phyloP scores from a whole-genome alignment of 1,140 invertebrate species.

The Drosophila saltans region DNA sequence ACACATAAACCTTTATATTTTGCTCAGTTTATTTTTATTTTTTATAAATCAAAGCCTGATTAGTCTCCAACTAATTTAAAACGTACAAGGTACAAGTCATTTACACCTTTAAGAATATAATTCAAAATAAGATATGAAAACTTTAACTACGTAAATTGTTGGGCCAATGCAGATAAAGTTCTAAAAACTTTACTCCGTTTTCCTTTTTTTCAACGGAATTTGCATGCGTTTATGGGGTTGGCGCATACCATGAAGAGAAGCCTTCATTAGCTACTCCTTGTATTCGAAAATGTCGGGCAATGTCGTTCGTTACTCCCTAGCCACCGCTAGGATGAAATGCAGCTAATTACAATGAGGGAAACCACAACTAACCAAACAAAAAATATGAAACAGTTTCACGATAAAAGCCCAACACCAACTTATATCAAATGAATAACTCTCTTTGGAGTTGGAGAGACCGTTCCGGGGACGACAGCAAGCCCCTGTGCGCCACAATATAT shows the following conservation, averaged over 20 bases:
- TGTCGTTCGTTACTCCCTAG: slow-evolving; percentile 77
- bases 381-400: slow-evolving; percentile 46
- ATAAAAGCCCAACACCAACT: slow-evolving; percentile 44
- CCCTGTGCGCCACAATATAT: slow-evolving; percentile 63
- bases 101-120: slow-evolving; percentile 32
- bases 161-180: slow-evolving; percentile 65
- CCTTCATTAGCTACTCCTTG: slow-evolving; percentile 65
- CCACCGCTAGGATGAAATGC: slow-evolving; percentile 66
- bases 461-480: slow-evolving; percentile 46
- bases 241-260: slow-evolving; percentile 26
- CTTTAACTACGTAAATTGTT: slow-evolving; percentile 60
- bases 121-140: slow-evolving; percentile 49
- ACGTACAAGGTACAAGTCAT: too few relatives aligned
- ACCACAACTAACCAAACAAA: slow-evolving; percentile 11
- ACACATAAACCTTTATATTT: too few relatives aligned
- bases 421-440: slow-evolving; percentile 32
- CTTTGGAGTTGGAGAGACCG: slow-evolving; percentile 10
- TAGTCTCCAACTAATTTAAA: too few relatives aligned
- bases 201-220: slow-evolving; percentile 66
- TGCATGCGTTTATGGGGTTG: slow-evolving; percentile 69
- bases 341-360: slow-evolving; percentile 63
- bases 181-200: slow-evolving; percentile 35
- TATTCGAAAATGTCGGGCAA: slow-evolving; percentile 69
- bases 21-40: too few relatives aligned
- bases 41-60: too few relatives aligned